Evolutionary conservation across 2,888 invertebrate species (phyloP).

Genomic region (Onthophagus sagittarius): DNA sequence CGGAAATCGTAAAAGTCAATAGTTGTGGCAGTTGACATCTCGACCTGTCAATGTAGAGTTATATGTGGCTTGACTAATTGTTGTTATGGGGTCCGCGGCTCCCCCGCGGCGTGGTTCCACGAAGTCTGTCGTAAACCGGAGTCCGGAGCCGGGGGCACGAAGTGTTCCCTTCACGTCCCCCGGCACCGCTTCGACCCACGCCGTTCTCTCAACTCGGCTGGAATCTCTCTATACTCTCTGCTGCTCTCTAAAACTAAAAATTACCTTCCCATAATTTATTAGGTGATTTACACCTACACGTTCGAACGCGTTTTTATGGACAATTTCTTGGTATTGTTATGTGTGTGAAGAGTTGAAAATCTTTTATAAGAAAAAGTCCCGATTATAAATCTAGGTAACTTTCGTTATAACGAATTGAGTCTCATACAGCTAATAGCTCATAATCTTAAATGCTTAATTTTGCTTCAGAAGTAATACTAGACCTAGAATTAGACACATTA

Average conservation of each 20-base stretch:
- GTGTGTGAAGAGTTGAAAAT: too few relatives aligned
- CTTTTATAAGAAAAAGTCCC: too few relatives aligned
- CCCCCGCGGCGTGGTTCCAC: conserved; percentile 43
- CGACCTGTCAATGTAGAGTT: conserved; percentile 39
- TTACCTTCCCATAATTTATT: conserved; percentile 9
- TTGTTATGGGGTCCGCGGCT: conserved; percentile 36
- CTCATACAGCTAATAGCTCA: too few relatives aligned
- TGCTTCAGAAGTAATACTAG: too few relatives aligned
- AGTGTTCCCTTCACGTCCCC: not conserved
- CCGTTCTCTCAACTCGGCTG: not conserved
- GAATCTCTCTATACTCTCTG: not conserved
- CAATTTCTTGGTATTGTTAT: not conserved
- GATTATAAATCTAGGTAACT: too few relatives aligned
- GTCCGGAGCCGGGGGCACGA: conserved; percentile 9
- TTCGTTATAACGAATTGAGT: too few relatives aligned
- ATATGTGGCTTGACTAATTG: conserved; percentile 45
- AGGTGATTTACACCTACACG: conserved; percentile 11
- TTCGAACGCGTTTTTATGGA: conserved; percentile 1
- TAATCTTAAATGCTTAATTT: too few relatives aligned
- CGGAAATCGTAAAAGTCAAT: conserved; percentile 43
- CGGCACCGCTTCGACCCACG: not conserved
- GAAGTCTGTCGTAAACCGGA: conserved; percentile 44
- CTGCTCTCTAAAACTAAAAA: not conserved
- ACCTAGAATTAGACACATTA: too few relatives aligned
- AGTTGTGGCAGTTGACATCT: conserved; percentile 42